A percentile compares a stretch with the other conserved stretches of the same genome.
Evolutionary conservation across 2,797 vertebrate species (phyloP).

Genomic region (Parauchenoglanis punctatus): DNA sequence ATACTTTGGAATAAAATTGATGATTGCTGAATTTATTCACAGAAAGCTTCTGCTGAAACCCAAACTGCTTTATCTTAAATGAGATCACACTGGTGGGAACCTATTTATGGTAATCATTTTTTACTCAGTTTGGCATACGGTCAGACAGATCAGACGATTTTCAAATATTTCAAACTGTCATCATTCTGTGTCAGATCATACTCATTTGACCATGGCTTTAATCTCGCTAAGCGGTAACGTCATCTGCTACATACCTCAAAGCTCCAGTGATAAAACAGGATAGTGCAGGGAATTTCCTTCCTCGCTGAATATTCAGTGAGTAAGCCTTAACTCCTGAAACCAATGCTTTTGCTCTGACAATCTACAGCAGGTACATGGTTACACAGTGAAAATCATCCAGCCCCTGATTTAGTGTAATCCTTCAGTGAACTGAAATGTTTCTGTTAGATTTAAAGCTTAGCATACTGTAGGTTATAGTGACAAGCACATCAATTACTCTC

Average conservation of each 20-base stretch:
- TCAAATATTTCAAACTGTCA: constrained; percentile 46
- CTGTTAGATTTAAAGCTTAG: constrained; percentile 26
- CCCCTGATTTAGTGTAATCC: constrained; percentile 8
- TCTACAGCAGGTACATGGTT: constrained; percentile 18
- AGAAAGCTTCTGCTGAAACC: constrained; percentile 4
- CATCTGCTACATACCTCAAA: constrained; percentile 34
- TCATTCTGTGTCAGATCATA: constrained; percentile 35
- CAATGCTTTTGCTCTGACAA: neutral
- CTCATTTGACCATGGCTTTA: constrained; percentile 37
- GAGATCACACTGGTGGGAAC: constrained; percentile 32
- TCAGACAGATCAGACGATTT: constrained; percentile 27
- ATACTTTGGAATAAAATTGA: constrained; percentile 31
- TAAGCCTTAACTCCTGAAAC: neutral
- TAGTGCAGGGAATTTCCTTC: neutral
- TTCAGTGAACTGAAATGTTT: constrained; percentile 33
- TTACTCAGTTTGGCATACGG: constrained; percentile 21
- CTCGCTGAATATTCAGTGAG: neutral
- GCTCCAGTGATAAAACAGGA: constrained; percentile 29
- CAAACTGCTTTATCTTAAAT: constrained; percentile 45
- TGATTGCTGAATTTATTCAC: constrained; percentile 39
- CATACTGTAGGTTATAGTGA: constrained; percentile 32
- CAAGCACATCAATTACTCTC: constrained; percentile 17
- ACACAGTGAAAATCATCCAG: constrained; percentile 11
- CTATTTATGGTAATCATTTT: constrained; percentile 37
- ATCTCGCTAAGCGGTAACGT: constrained; percentile 33